phyloP scores from a whole-genome alignment of 2,113 vertebrate species.

The Elanoides forficatus region DNA sequence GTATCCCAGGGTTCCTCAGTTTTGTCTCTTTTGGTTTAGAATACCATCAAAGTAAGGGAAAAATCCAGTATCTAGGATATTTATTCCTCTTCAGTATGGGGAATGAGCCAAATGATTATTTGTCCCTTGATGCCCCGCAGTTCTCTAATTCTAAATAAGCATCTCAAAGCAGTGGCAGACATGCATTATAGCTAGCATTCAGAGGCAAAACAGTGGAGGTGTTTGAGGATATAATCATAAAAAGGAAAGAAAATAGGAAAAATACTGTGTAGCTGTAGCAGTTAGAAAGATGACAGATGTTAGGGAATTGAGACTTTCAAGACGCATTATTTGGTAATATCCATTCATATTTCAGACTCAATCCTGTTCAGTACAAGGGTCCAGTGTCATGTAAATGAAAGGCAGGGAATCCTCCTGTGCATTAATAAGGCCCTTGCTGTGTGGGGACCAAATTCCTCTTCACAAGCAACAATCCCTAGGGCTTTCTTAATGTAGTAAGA shows the following conservation, averaged over 20 bases:
- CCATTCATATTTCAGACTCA: not conserved
- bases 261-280: not conserved
- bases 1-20: too few relatives aligned
- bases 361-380: not conserved
- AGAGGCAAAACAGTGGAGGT: not conserved
- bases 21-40: not conserved
- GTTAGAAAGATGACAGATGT: not conserved
- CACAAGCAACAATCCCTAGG: too few relatives aligned
- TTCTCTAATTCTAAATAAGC: not conserved
- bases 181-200: not conserved
- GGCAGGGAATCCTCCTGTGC: not conserved
- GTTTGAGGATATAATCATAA: not conserved
- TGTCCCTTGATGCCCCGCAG: not conserved
- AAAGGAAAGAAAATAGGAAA: not conserved
- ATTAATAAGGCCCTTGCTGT: not conserved
- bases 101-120: not conserved
- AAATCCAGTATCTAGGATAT: not conserved
- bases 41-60: not conserved
- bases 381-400: too few relatives aligned
- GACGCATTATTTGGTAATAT: not conserved
- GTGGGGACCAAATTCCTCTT: not conserved
- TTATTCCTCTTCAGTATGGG: not conserved
- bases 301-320: not conserved
- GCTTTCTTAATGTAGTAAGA: not conserved
- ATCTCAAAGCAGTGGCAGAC: not conserved